A percentile compares a stretch with the other conserved stretches of the same genome.
Conservation (phyloP, 2,888 invertebrate genomes). For the Mechanitis mazaeus region DNA sequence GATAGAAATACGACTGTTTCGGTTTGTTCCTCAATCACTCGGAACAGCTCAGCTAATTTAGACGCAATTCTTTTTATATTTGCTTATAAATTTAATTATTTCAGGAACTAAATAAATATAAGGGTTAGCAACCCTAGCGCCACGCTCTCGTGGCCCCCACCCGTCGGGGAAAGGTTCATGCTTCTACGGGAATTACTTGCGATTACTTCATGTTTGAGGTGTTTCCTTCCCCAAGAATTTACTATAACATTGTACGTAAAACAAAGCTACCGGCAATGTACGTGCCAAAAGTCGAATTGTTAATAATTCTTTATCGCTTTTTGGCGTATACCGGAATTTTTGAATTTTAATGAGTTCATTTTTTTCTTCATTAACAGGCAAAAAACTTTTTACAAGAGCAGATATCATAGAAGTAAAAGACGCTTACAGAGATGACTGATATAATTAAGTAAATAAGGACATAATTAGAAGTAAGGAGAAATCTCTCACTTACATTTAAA, state of each 20-base stretch:
- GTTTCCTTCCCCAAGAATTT: conserved; percentile 39
- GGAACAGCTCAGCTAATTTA: too few species aligned
- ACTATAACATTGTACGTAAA: conserved; percentile 35
- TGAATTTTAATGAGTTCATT: conserved; percentile 27
- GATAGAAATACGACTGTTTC: too few species aligned
- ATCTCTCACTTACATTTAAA: too few species aligned
- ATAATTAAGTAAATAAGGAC: too few species aligned
- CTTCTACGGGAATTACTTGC: conserved; percentile 35
- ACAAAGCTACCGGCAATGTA: conserved; percentile 26
- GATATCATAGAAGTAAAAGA: not conserved
- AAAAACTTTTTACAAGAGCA: conserved; percentile 1
- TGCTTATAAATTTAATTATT: too few species aligned
- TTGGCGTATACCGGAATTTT: conserved; percentile 31
- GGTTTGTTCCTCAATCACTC: too few species aligned
- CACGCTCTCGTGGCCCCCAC: conserved; percentile 19
- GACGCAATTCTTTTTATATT: too few species aligned
- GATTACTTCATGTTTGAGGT: conserved; percentile 40
- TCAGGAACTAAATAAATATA: not conserved
- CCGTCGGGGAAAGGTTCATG: conserved; percentile 23
- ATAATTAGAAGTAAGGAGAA: too few species aligned
- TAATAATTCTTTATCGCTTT: conserved; percentile 29
- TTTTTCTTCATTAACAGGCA: conserved; percentile 24
- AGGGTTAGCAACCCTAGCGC: conserved; percentile 22
- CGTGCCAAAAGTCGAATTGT: conserved; percentile 22
- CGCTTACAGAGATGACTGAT: too few species aligned